Base-by-base conservation (phyloP, 2,113 vertebrate species). In the Vombatus ursinus region DNA sequence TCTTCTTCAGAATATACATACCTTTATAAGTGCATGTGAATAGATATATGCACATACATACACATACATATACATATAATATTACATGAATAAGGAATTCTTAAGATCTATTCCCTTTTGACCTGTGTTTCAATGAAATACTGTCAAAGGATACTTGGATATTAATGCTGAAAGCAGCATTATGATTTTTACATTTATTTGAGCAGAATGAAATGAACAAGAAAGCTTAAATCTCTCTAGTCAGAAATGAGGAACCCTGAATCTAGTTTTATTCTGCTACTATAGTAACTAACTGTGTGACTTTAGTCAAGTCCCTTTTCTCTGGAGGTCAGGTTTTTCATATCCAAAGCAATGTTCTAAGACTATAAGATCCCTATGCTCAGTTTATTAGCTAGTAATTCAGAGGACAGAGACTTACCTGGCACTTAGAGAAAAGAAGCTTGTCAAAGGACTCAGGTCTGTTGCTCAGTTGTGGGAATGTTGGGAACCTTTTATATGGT, bases 401-500 rank as follows among this genome's bases (percentile, higher is more conserved):
- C 6, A 53, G 52, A 49, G 16, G 3, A 37, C 77, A 93, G n/a
- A 92, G 22, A 93, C 96, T 96, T 54, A 95, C 96, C 96, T 94
- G 95, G 51, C 61, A 0, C 11, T 3, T 50, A 57, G 89, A 91
- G 48, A 61, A 84, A 51, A 89, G 31, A 1, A 28, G 68, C 25
- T 2, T 49, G 31, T 49, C 14, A 52, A 52, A 48, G 50, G n/a
- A 0, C 93, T 92, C 0, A 0, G 16, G 14, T 92, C 50, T 94
- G 93, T 23, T 68, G 77, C 91, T 16, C 48, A 77, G 48, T n/a
- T 51, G 53, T 31, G 52, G 31, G 25, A 2, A 89, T 22, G 0
- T 3, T 84, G 93, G 89, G 68, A 8, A 8, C 91, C 90, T 97
- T 97, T 97, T 97, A 97, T 94, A 84, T 24, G 95, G 90, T 28